Conservation (phyloP, 64 coral and sea anemone species). For the Pachyseris speciosa region DNA sequence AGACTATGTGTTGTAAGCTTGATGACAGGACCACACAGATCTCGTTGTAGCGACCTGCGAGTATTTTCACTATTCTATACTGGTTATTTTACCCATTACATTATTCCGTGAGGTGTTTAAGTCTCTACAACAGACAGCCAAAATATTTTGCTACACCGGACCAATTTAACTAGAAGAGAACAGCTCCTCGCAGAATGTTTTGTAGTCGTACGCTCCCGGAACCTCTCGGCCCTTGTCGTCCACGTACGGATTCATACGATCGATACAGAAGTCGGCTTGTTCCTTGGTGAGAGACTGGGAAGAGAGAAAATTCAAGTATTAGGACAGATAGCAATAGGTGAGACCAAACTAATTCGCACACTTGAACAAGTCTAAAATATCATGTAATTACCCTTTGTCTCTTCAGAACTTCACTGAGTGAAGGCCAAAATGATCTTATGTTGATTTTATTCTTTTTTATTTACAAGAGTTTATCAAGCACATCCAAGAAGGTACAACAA, state of each 20-base stretch:
- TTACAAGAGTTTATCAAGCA: too few relatives aligned
- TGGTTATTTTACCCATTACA: background rate
- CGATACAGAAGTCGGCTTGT: conserved; percentile 95
- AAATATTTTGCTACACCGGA: background rate
- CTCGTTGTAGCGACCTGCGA: background rate
- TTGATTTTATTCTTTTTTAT: too few relatives aligned
- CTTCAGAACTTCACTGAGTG: too few relatives aligned
- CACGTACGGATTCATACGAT: conserved; percentile 92
- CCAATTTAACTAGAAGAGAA: conserved; percentile 64
- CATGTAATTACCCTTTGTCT: too few relatives aligned
- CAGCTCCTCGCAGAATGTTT: conserved; percentile 91
- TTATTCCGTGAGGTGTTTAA: conserved; percentile 26
- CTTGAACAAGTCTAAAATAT: too few relatives aligned
- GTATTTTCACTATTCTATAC: background rate
- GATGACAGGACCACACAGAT: background rate
- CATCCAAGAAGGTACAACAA: too few relatives aligned
- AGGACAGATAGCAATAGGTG: too few relatives aligned
- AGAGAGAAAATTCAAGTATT: conserved; percentile 1
- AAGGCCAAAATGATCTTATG: too few relatives aligned
- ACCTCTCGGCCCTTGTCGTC: conserved; percentile 94
- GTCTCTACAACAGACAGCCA: background rate
- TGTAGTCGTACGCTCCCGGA: conserved; percentile 98
- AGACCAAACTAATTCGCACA: too few relatives aligned
- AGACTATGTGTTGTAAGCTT: background rate
- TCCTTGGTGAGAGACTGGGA: conserved; percentile 94